Evolutionary conservation across 2,797 vertebrate genomes (phyloP).

Genomic region (Apogon hyalosoma): DNA sequence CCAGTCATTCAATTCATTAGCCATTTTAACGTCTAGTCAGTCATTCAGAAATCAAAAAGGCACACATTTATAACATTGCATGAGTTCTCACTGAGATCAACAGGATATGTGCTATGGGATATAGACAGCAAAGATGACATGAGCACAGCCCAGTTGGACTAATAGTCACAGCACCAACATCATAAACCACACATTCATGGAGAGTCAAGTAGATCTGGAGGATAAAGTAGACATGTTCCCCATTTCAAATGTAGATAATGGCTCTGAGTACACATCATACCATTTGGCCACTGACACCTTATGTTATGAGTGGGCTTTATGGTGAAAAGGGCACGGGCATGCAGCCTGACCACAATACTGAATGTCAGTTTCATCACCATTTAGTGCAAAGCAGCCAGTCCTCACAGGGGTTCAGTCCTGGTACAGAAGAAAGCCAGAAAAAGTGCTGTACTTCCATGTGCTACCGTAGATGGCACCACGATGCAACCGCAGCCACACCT

Average conservation of each 20-base stretch:
- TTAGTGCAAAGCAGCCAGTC: conserved; percentile 70
- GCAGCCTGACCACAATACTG: conserved; percentile 43
- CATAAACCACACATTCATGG: conserved; percentile 22
- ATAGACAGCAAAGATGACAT: conserved; percentile 16
- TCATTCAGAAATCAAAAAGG: conserved; percentile 55
- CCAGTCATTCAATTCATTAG: conserved; percentile 14
- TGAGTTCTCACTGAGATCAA: conserved; percentile 36
- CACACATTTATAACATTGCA: conserved; percentile 60
- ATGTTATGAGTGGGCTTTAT: conserved; percentile 13
- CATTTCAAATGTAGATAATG: conserved; percentile 7
- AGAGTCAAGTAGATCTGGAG: conserved; percentile 25
- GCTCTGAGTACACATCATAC: not conserved
- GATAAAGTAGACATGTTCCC: not conserved
- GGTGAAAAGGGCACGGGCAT: conserved; percentile 24
- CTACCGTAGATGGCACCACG: conserved; percentile 98
- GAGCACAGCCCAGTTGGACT: conserved; percentile 3
- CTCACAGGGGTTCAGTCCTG: conserved; percentile 87
- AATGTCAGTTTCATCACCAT: conserved; percentile 25
- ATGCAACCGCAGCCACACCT: conserved; percentile 96
- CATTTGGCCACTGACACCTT: conserved; percentile 2
- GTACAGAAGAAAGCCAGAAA: conserved; percentile 97
- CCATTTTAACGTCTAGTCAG: conserved; percentile 19
- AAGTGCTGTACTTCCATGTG: conserved; percentile 99
- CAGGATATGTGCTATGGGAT: not conserved
- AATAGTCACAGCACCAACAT: conserved; percentile 32